Percentiles rank a stretch among this genome's conserved stretches.
Conservation (phyloP, 2,113 vertebrate genomes). For the Dicrurus megarhynchus region DNA sequence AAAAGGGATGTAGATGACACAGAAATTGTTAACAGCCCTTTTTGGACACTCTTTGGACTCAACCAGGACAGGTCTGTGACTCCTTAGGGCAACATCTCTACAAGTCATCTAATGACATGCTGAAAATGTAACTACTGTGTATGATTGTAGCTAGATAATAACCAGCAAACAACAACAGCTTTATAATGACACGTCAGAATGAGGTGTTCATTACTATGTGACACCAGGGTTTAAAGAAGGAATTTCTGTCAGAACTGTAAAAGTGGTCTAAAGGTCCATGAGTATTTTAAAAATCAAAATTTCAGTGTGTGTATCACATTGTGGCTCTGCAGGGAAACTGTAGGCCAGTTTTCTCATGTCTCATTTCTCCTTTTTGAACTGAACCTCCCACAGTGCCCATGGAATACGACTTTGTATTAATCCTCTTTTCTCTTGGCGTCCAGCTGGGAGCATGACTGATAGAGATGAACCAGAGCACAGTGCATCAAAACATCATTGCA, state of each 20-base stretch:
- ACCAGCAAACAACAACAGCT: background rate
- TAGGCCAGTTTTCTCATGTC: background rate
- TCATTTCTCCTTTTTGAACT: background rate
- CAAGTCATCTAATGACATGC: background rate
- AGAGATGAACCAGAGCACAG: background rate
- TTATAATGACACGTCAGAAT: background rate
- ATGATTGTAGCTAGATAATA: background rate
- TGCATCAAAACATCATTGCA: background rate
- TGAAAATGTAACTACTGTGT: background rate
- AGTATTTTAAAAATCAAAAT: background rate
- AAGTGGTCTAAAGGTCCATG: background rate
- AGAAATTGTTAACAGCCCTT: background rate
- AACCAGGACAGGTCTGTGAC: background rate
- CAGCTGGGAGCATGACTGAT: background rate
- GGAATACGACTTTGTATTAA: background rate
- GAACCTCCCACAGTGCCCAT: background rate
- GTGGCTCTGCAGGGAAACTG: background rate
- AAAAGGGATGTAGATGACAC: background rate
- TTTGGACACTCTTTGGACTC: background rate
- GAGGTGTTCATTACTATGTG: background rate
- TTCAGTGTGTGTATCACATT: background rate
- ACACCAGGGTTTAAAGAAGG: background rate
- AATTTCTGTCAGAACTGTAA: background rate
- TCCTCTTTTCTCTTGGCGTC: background rate
- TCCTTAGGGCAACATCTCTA: background rate